phyloP scores from a whole-genome alignment of 2,797 vertebrate species.

The Huso huso region DNA sequence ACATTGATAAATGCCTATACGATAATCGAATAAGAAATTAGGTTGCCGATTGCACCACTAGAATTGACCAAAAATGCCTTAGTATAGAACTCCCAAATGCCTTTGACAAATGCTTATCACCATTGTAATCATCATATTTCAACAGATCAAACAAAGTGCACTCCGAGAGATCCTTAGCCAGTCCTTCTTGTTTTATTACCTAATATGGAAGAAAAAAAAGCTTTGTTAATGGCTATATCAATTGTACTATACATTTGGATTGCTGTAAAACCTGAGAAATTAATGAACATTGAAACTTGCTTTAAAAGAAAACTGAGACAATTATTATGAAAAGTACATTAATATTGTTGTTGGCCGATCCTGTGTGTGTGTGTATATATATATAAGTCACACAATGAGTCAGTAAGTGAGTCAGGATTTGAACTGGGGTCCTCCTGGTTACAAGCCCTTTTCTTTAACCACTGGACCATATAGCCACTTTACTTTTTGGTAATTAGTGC shows the following conservation, averaged over 20 bases:
- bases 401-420: no score
- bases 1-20: no score
- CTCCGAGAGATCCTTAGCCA: constrained; percentile 67
- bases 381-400: no score
- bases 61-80: constrained; percentile 54
- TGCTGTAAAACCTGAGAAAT: constrained; percentile 11
- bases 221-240: no score
- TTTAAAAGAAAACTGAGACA: constrained; percentile 11
- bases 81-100: constrained; percentile 94
- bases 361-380: constrained; percentile 2
- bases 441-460: no score
- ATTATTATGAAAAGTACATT: constrained; percentile 10
- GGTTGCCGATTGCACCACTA: no score
- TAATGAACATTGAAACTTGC: constrained; percentile 12
- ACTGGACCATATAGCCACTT: no score
- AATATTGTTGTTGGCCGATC: not conserved
- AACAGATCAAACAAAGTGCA: constrained; percentile 88
- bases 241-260: constrained; percentile 15
- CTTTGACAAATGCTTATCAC: constrained; percentile 73
- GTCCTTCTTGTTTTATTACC: constrained; percentile 85
- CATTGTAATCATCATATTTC: constrained; percentile 80
- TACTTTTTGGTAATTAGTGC: no score
- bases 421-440: no score
- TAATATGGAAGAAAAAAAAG: constrained; percentile 22
- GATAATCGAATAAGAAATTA: no score